These are phyloP conservation scores for Pachyseris speciosa DNA, from an alignment of 64 coral and sea anemone genomes.

Conservation along the genomic window DNA sequence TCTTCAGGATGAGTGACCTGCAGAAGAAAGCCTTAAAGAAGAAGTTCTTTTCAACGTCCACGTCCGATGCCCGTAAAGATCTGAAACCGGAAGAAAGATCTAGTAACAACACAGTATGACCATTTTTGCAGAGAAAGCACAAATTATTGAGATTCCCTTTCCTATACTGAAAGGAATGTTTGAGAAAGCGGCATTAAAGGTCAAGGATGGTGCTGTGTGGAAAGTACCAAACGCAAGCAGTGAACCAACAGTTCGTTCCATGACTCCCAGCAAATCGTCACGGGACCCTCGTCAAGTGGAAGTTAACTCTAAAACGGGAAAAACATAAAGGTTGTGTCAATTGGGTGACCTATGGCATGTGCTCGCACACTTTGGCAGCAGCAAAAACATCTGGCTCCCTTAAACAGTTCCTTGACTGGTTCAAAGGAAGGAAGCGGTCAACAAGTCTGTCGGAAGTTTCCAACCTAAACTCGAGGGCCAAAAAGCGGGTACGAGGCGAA, in stretches of 20 bases:
- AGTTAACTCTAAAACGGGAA: neutral
- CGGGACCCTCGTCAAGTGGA: no score
- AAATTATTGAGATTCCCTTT: conserved; percentile 57
- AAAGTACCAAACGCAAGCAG: neutral
- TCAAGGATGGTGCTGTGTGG: neutral
- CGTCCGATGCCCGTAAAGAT: neutral
- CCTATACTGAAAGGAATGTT: conserved; percentile 37
- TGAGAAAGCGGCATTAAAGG: neutral
- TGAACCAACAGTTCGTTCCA: neutral
- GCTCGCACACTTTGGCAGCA: conserved; percentile 18
- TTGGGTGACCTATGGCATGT: neutral
- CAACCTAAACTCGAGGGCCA: conserved; percentile 2
- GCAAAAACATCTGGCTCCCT: conserved; percentile 34
- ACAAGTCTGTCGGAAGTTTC: conserved; percentile 41
- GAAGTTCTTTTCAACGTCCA: neutral
- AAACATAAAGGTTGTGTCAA: neutral
- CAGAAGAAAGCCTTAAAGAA: neutral
- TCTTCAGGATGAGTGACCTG: neutral
- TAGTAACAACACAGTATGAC: neutral
- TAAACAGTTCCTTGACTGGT: conserved; percentile 52
- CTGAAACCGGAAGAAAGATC: no score
- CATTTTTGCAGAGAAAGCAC: neutral
- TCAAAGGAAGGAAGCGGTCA: conserved; percentile 9
- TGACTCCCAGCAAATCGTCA: neutral
- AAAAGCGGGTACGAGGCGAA: conserved; percentile 16